Evolutionary conservation across 2,113 vertebrate species (phyloP), one percentile per base, ranked within the genome.

Genomic region (Vulpes vulpes): DNA sequence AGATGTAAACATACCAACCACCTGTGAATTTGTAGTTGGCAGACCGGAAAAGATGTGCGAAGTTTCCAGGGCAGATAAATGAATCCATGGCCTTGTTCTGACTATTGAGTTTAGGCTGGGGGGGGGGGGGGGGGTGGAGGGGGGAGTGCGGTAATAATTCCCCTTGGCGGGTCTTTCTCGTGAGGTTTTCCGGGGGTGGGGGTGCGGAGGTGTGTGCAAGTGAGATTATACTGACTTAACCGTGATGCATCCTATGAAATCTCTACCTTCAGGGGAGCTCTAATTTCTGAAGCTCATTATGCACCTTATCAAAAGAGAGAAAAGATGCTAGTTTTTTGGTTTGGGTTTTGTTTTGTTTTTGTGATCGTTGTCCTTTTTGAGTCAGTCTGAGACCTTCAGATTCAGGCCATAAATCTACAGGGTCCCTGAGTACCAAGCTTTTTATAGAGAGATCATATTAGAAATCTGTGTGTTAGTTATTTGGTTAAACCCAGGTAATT

Each of bases 1-100:
- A 43, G 57, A 88, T 51, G 89, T 91, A 89, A 78, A 85, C 64
- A n/a, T 38, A 35, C 62, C 96, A 94, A 96, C 97, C 97, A 97
- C 97, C 98, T 97, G 97, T 98, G 92, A 95, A 85, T 85, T 23
- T 82, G 79, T 51, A 38, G 95, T 88, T 32, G 74, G 53, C 30
- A 23, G 87, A 3, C 93, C 67, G 95, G 38, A 10, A 85, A 92
- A 79, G 91, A 82, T 35, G 93, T 55, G 85, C 89, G 38, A 93
- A 97, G 96, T 97, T 97, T 57, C 67, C 43, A 11, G 87, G 38
- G 62, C 91, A 27, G 84, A 3, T 49, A 11, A n/a, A 53, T 27
- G 95, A 69, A 59, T 3, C 62, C 89, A 4, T 19, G 4, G 89
- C 64, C 83, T 55, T 49, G 65, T 32, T 82, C 73, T 55, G 23